Percentiles rank a stretch among this genome's conserved stretches.
Evolutionary conservation across 2,797 vertebrate species (phyloP).

Genomic region (Syngnathus acus): DNA sequence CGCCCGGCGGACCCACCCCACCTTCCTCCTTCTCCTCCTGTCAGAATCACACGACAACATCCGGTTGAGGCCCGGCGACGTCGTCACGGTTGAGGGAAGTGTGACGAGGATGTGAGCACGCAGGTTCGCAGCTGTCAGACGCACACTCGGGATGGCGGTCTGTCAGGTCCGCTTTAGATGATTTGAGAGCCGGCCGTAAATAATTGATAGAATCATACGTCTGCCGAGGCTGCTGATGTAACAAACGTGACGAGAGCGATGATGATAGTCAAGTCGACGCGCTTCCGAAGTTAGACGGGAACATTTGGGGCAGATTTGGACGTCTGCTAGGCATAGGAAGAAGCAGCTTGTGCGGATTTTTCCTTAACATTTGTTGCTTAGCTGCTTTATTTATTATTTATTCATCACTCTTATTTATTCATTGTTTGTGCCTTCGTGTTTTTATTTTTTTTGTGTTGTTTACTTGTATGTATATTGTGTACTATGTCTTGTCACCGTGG

Average conservation of each 20-base stretch:
- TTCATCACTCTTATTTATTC: no score
- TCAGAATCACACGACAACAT: conserved; percentile 41
- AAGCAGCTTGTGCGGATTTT: neutral
- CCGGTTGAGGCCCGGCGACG: conserved; percentile 36
- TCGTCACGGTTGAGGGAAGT: conserved; percentile 32
- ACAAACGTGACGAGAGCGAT: conserved; percentile 15
- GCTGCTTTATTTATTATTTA: no score
- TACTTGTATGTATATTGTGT: no score
- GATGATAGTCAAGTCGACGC: neutral
- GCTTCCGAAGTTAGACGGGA: conserved; percentile 9
- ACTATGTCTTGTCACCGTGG: no score
- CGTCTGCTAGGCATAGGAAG: neutral
- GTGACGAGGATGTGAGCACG: conserved; percentile 53
- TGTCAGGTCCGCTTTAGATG: conserved; percentile 51
- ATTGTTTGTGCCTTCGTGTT: no score
- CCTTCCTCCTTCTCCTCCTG: conserved; percentile 28
- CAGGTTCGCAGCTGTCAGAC: conserved; percentile 61
- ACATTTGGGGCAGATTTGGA: conserved; percentile 17
- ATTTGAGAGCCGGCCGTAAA: conserved; percentile 41
- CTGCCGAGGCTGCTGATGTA: conserved; percentile 15
- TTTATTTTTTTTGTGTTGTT: no score
- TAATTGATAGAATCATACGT: conserved; percentile 51
- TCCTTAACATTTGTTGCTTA: no score
- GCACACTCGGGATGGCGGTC: conserved; percentile 44
- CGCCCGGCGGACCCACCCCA: conserved; percentile 32